Evolutionary conservation across 2,797 vertebrate genomes (phyloP).

Genomic region (Pseudochaenichthys georgianus): DNA sequence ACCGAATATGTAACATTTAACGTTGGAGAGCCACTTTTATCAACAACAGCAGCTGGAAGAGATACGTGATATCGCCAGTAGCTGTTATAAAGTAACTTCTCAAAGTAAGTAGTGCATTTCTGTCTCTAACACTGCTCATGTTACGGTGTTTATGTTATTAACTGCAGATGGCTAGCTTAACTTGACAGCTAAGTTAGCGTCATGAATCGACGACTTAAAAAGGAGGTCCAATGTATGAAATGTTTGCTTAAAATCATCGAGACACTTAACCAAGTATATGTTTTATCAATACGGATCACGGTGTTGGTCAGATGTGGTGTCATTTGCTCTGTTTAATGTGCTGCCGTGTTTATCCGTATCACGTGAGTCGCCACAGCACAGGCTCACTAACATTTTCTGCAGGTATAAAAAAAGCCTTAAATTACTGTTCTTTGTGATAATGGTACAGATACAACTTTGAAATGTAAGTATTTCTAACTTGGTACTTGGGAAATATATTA

Average conservation of each 20-base stretch:
- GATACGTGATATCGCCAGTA: slow-evolving; percentile 4
- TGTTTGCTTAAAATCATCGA: background rate
- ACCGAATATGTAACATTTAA: slow-evolving; percentile 33
- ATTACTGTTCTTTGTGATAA: background rate
- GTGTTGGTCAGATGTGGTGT: slow-evolving; percentile 9
- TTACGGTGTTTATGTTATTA: slow-evolving; percentile 12
- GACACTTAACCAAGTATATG: background rate
- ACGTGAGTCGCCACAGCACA: slow-evolving; percentile 75
- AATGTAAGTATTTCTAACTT: too few relatives aligned
- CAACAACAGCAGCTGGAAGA: background rate
- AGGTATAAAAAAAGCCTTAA: background rate
- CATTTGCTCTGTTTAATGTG: slow-evolving; percentile 22
- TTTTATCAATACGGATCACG: background rate
- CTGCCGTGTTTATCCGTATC: slow-evolving; percentile 61
- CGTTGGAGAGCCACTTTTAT: background rate
- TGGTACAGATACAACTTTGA: background rate
- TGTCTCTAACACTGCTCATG: background rate
- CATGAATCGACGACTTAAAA: background rate
- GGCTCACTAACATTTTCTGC: slow-evolving; percentile 49
- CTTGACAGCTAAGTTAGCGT: slow-evolving; percentile 69
- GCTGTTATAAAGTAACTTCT: background rate
- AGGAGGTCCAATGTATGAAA: background rate
- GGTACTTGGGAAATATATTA: background rate
- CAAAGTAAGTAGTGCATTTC: slow-evolving; percentile 47
- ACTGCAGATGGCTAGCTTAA: slow-evolving; percentile 59